Evolutionary conservation across 1,140 invertebrate species (phyloP).

Genomic region (Plectrocnemia conspersa): DNA sequence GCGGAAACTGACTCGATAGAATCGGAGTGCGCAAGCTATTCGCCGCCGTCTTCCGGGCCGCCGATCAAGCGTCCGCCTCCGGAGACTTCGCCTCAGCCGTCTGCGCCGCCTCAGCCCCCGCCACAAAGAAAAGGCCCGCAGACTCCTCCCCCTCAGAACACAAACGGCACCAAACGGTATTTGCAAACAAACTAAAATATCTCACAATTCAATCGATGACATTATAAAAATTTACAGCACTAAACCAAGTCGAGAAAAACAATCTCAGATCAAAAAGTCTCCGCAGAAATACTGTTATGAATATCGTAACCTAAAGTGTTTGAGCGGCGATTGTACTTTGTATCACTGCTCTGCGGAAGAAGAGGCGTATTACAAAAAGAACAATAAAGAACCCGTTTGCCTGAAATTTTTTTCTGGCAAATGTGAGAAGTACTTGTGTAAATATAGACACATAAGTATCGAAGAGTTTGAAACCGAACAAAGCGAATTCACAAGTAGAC

Average conservation of each 20-base stretch:
- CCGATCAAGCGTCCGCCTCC: slow-evolving; percentile 7
- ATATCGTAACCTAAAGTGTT: slow-evolving; percentile 1
- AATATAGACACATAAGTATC: too few species aligned
- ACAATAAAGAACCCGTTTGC: too few species aligned
- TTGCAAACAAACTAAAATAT: not conserved
- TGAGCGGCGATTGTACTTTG: not conserved
- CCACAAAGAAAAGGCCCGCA: slow-evolving; percentile 2
- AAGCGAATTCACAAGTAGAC: too few species aligned
- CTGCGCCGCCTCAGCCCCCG: slow-evolving; percentile 18
- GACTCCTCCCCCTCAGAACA: not conserved
- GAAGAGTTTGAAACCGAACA: too few species aligned
- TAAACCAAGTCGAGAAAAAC: not conserved
- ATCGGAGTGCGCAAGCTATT: not conserved
- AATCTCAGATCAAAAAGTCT: not conserved
- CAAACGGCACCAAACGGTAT: not conserved
- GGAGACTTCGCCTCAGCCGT: slow-evolving; percentile 8
- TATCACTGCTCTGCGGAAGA: not conserved
- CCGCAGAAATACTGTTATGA: slow-evolving; percentile 4
- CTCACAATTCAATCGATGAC: not conserved
- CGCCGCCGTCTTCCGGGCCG: not conserved
- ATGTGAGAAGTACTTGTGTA: too few species aligned
- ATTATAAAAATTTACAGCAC: not conserved
- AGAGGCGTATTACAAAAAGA: not conserved
- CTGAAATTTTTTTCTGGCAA: too few species aligned
- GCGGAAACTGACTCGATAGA: not conserved